phyloP scores from a whole-genome alignment of 2,797 vertebrate species.

The Dipus sagitta region DNA sequence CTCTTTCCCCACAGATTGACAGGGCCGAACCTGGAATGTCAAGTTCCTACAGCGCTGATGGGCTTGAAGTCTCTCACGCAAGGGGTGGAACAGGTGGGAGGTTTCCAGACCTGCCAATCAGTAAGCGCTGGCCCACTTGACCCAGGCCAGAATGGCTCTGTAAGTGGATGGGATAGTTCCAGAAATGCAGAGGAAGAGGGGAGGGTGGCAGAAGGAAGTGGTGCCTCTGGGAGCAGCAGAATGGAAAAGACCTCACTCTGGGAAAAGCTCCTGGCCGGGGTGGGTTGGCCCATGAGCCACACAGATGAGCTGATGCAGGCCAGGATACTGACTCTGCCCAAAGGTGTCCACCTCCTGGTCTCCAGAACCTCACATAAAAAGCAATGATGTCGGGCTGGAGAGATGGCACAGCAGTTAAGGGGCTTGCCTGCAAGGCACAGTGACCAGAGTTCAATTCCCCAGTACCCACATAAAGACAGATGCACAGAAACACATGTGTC shows the following conservation, averaged over 20 bases:
- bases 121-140: not conserved
- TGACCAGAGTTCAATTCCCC: too few relatives aligned
- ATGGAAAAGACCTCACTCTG: accelerated
- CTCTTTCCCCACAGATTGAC: not conserved
- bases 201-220: not conserved
- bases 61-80: accelerated
- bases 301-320: too few relatives aligned
- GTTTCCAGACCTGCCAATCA: not conserved
- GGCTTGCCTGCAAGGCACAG: too few relatives aligned
- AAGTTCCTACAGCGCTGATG: not conserved
- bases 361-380: not conserved
- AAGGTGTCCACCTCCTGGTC: not conserved
- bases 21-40: not conserved
- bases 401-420: too few relatives aligned
- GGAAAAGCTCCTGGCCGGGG: not conserved
- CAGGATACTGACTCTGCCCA: accelerated
- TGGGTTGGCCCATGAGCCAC: not conserved
- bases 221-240: accelerated
- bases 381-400: not conserved
- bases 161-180: not conserved
- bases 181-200: not conserved
- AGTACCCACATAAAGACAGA: too few relatives aligned
- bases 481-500: too few relatives aligned
- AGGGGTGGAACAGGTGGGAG: not conserved
- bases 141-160: not conserved